phyloP scores from a whole-genome alignment of 2,113 vertebrate genomes.

The Haplochromis vanheusdeni region DNA sequence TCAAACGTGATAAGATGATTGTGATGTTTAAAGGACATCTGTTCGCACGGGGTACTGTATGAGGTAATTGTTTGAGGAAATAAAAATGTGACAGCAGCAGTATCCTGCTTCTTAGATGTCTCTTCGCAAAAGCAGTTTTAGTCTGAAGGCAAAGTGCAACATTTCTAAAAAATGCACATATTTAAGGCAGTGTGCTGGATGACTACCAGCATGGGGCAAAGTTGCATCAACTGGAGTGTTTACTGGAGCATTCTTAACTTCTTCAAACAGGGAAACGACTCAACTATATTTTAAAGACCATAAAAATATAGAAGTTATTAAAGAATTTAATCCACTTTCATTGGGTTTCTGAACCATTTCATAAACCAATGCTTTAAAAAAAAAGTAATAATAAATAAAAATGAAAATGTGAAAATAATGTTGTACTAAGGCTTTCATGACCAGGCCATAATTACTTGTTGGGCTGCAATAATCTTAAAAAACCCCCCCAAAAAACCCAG shows the following conservation, averaged over 20 bases:
- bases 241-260: not conserved
- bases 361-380: not conserved
- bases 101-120: not conserved
- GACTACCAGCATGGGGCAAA: not conserved
- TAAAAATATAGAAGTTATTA: not conserved
- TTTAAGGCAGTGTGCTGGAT: not conserved
- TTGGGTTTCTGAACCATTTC: not conserved
- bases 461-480: not conserved
- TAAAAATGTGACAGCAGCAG: constrained; percentile 11
- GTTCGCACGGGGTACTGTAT: not conserved
- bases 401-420: not conserved
- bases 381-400: not conserved
- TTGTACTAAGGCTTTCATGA: not conserved
- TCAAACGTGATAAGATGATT: constrained; percentile 2
- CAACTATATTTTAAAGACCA: not conserved
- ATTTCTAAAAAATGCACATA: not conserved
- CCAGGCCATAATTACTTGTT: not conserved
- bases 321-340: not conserved
- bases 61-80: constrained; percentile 9
- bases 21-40: constrained; percentile 35
- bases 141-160: not conserved
- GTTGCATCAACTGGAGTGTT: constrained; percentile 1
- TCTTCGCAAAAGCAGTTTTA: not conserved
- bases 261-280: not conserved
- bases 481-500: too few species aligned